Evolutionary conservation across 2,888 invertebrate genomes (phyloP).

Genomic region (Tillus elongatus): DNA sequence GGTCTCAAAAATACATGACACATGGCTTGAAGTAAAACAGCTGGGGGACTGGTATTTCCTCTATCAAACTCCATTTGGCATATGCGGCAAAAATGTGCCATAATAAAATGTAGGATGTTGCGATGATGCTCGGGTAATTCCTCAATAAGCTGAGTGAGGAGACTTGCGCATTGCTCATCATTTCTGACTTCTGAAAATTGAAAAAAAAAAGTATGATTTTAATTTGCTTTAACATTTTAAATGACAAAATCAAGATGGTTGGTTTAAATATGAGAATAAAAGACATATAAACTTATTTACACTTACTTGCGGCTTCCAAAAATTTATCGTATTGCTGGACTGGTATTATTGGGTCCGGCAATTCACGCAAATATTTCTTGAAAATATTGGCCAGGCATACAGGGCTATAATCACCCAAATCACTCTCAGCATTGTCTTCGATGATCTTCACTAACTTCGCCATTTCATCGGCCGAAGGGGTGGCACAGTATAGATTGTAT

Average conservation of each 20-base stretch:
- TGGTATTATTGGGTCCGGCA: slow-evolving; percentile 68
- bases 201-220: too few relatives aligned
- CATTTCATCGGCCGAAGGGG: slow-evolving; percentile 52
- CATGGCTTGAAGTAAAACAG: slow-evolving; percentile 59
- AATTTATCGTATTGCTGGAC: slow-evolving; percentile 64
- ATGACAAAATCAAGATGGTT: too few relatives aligned
- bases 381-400: slow-evolving; percentile 52
- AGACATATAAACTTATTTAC: slow-evolving; percentile 17
- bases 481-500: slow-evolving; percentile 57
- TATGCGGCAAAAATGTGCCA: slow-evolving; percentile 64
- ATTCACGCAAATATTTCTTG: slow-evolving; percentile 62
- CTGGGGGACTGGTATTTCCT: slow-evolving; percentile 56
- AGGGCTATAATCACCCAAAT: slow-evolving; percentile 44
- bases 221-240: slow-evolving; percentile 10
- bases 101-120: slow-evolving; percentile 53
- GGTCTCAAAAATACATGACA: slow-evolving; percentile 65
- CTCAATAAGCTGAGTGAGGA: slow-evolving; percentile 47
- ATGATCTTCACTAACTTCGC: slow-evolving; percentile 48
- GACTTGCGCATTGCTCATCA: slow-evolving; percentile 49
- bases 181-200: slow-evolving; percentile 38
- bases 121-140: slow-evolving; percentile 58
- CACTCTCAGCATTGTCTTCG: slow-evolving; percentile 40
- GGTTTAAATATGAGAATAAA: slow-evolving; percentile 8
- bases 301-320: slow-evolving; percentile 46
- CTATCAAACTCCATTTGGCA: slow-evolving; percentile 57